Evolutionary conservation across 37 sponge, comb jelly and placozoan species (phyloP).

Genomic region (Bolinopsis microptera): DNA sequence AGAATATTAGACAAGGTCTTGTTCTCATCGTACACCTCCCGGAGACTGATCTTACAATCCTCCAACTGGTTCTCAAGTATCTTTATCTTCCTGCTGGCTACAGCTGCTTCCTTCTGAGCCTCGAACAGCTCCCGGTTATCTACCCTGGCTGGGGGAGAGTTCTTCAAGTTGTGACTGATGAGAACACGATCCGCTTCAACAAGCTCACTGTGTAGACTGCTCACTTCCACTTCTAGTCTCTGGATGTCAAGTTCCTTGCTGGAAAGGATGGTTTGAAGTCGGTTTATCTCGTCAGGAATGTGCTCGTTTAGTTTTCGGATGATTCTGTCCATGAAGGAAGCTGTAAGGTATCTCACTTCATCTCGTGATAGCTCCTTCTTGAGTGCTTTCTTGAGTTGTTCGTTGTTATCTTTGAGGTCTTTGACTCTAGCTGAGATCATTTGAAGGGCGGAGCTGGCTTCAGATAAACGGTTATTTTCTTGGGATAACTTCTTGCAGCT

Average conservation of each 20-base stretch:
- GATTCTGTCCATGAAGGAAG: conserved; percentile 43
- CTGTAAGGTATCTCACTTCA: conserved; percentile 27
- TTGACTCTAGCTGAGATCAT: conserved; percentile 37
- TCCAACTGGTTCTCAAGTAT: conserved; percentile 56
- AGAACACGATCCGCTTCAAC: conserved; percentile 36
- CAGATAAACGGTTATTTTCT: conserved; percentile 44
- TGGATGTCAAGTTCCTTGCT: conserved; percentile 62
- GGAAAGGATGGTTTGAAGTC: conserved; percentile 19
- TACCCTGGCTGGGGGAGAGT: background rate
- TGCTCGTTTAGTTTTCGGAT: conserved; percentile 54
- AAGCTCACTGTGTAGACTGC: conserved; percentile 8
- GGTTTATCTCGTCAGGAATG: conserved; percentile 36
- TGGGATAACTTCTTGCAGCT: conserved; percentile 32
- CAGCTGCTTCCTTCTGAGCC: background rate
- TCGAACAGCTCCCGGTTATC: conserved; percentile 46
- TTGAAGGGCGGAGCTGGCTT: conserved; percentile 40
- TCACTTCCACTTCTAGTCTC: conserved; percentile 51
- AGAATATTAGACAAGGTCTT: conserved; percentile 21
- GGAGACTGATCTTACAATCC: background rate
- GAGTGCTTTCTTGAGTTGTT: conserved; percentile 44
- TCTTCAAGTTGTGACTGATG: conserved; percentile 37
- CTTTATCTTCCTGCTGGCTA: conserved; percentile 20
- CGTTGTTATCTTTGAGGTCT: conserved; percentile 31
- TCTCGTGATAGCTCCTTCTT: conserved; percentile 28
- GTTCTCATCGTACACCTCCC: conserved; percentile 27